Percentiles rank a stretch among this genome's conserved stretches.
phyloP scores from a whole-genome alignment of 53 echinoderm and acorn worm species.

The Apostichopus leukothele region DNA sequence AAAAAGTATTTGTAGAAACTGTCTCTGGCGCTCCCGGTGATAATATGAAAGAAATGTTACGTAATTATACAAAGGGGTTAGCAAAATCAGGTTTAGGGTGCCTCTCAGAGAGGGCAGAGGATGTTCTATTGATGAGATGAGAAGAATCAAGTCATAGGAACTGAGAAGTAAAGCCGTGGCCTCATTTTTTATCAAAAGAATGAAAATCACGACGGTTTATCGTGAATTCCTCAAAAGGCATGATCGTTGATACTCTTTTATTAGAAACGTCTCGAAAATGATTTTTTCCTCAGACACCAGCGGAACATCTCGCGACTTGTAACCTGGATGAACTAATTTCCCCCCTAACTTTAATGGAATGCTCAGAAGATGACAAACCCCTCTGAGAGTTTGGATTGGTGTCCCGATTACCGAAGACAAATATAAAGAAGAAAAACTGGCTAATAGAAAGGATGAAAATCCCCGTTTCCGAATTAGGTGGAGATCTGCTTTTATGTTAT shows the following conservation, averaged over 20 bases:
- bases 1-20: slow-evolving; percentile 23
- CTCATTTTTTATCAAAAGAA: too few relatives aligned
- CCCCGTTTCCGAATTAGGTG: background rate
- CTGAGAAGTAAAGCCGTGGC: too few relatives aligned
- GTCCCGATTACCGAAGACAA: background rate
- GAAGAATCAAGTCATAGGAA: too few relatives aligned
- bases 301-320: background rate
- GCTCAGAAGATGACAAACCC: background rate
- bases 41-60: slow-evolving; percentile 8
- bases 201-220: too few relatives aligned
- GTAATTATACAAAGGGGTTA: slow-evolving; percentile 34
- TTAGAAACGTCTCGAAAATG: too few relatives aligned
- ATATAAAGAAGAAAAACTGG: background rate
- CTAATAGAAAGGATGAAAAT: background rate
- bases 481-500: background rate
- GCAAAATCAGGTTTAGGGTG: slow-evolving; percentile 23
- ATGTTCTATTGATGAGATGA: background rate
- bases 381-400: background rate
- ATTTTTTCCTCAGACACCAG: too few relatives aligned
- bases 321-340: background rate
- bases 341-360: background rate
- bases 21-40: slow-evolving; percentile 15
- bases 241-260: too few relatives aligned
- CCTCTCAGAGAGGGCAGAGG: background rate
- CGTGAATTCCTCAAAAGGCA: too few relatives aligned